Evolutionary conservation across 2,113 vertebrate species (phyloP).

Genomic region (Tenrec ecaudatus): DNA sequence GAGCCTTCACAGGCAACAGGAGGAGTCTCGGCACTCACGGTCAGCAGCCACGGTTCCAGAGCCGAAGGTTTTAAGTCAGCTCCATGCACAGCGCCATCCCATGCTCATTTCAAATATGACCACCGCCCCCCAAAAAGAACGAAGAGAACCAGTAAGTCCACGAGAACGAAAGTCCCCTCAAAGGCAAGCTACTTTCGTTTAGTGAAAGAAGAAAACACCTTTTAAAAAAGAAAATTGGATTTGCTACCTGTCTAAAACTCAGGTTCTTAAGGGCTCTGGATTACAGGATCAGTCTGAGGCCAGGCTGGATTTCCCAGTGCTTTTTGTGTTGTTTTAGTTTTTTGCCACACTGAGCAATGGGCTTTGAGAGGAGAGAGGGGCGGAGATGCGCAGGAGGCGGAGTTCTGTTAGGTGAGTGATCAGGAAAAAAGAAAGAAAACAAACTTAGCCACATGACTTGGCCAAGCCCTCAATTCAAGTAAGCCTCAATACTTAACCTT

Average conservation of each 20-base stretch:
- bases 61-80: conserved; percentile 10
- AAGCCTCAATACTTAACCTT: background rate
- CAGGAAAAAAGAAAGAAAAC: background rate
- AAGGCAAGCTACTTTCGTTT: background rate
- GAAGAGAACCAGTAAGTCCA: background rate
- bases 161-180: background rate
- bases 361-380: background rate
- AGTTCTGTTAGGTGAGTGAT: background rate
- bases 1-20: background rate
- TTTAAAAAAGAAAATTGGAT: conserved; percentile 17
- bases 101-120: background rate
- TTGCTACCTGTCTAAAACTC: conserved; percentile 36
- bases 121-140: background rate
- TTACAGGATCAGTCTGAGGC: background rate
- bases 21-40: conserved; percentile 29
- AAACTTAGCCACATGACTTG: background rate
- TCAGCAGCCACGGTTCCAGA: background rate
- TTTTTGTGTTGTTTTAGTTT: background rate
- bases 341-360: background rate
- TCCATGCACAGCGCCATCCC: background rate
- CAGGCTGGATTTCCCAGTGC: background rate
- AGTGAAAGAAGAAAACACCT: background rate
- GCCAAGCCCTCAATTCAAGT: background rate
- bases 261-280: background rate
- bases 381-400: background rate